Evolutionary conservation across 1,140 invertebrate species (phyloP), one percentile per base, ranked within the genome.

Genomic region (Drosophila teissieri): DNA sequence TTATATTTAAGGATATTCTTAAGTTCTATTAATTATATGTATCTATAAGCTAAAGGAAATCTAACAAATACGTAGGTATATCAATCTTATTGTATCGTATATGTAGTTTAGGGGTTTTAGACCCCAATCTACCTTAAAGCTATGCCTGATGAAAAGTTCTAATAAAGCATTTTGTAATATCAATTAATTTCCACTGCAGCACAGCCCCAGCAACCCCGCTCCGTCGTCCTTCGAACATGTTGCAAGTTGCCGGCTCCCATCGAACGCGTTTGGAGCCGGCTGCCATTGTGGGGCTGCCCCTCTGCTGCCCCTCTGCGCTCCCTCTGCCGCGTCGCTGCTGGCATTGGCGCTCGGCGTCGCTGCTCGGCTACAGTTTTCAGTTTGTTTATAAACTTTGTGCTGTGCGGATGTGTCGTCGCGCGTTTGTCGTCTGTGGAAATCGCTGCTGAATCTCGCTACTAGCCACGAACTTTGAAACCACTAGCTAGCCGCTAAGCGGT

Each of bases 331-430:
- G 48, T 17, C 48, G 48, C 48, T 27, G 64, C 48, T 70, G 64
- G 36, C 68, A 40, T 42, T 53, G 60, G 60, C 57, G 53, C 44
- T 51, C 48, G 40, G 49, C 27, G 19, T 51, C 54, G 39, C 40
- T 57, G 48, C 48, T 45, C 42, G 45, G 42, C 24, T 57, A 53
- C 48, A 48, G 54, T 48, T 52, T 42, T 55, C 58, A 74, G 77
- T 86, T 86, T 86, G 82, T 86, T 86, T 86, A 72, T 80, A 74
- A 85, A 85, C 74, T 64, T 63, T 74, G 77, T 70, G 73, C 67
- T 44, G 77, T 60, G 67, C 73, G 77, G 68, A 85, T 62, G 81
- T 65, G 58, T 39, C 42, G 31, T 10, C 48, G 55, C 63, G 79
- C 72, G 55, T 61, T 36, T 12, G 49, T 36, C 45, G 36, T 62